phyloP scores from a whole-genome alignment of 2,797 vertebrate genomes.

The Clamator glandarius region DNA sequence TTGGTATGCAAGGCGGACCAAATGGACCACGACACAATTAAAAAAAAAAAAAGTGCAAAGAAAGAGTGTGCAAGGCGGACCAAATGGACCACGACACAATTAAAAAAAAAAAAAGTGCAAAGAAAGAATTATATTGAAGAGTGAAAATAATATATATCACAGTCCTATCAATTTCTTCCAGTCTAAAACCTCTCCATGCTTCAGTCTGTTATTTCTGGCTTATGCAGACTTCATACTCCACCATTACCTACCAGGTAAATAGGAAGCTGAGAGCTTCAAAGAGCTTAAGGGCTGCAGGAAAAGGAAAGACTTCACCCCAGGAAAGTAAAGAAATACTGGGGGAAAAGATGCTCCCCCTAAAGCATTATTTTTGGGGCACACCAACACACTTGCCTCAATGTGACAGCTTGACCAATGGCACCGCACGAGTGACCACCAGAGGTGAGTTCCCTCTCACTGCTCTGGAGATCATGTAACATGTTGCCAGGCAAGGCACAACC shows the following conservation, averaged over 20 bases:
- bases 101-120: not conserved
- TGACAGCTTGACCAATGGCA: not conserved
- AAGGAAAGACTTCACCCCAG: not conserved
- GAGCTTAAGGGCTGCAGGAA: not conserved
- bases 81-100: not conserved
- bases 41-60: not conserved
- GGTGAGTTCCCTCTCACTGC: not conserved
- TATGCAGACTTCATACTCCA: not conserved
- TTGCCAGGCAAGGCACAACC: not conserved
- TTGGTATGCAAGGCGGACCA: not conserved
- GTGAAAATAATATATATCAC: constrained; percentile 14
- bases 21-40: not conserved
- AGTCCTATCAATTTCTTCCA: not conserved
- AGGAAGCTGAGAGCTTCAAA: not conserved
- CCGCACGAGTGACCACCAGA: rapidly evolving
- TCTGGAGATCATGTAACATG: not conserved
- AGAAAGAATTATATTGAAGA: constrained; percentile 6
- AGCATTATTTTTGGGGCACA: not conserved
- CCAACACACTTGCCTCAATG: not conserved
- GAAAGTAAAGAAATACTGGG: not conserved
- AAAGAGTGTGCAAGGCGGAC: not conserved
- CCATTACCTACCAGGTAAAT: not conserved
- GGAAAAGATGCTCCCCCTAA: not conserved
- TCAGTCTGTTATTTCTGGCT: constrained; percentile 39
- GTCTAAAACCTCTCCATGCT: not conserved